Evolutionary conservation across 2,113 vertebrate genomes (phyloP).

Genomic region (Prietella phreatophila): DNA sequence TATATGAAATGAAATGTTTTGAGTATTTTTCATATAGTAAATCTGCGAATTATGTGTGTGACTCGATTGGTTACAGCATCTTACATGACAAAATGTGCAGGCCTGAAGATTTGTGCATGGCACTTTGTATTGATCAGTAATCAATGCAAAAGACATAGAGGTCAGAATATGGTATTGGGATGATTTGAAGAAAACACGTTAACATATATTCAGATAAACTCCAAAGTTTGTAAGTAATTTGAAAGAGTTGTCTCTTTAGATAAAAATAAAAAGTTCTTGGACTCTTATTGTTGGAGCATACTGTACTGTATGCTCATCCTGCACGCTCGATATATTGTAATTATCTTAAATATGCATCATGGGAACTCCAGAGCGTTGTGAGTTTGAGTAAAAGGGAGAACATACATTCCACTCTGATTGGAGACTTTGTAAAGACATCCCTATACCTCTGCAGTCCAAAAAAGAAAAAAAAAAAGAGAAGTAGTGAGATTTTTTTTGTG

Average conservation of each 20-base stretch:
- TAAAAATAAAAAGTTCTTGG: neutral
- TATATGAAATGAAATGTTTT: neutral
- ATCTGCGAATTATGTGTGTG: neutral
- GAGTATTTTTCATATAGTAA: neutral
- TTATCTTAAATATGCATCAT: conserved; percentile 17
- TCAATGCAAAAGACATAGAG: neutral
- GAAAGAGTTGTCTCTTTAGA: neutral
- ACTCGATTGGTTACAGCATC: neutral
- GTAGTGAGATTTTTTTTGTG: conserved; percentile 12
- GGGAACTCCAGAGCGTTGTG: neutral
- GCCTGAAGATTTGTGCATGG: neutral
- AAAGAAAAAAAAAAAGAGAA: neutral
- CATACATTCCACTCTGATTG: conserved; percentile 48
- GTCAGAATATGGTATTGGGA: neutral
- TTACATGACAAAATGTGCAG: neutral
- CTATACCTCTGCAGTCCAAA: neutral
- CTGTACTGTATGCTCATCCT: neutral
- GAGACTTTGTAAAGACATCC: conserved; percentile 51
- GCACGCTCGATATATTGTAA: neutral
- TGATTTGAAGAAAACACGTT: neutral
- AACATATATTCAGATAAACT: neutral
- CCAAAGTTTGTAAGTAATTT: neutral
- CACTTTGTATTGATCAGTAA: neutral
- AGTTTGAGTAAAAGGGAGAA: neutral
- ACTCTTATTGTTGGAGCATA: neutral